Percentiles rank a stretch among this genome's conserved stretches.
These are phyloP conservation scores for Cerastoderma edule DNA, from an alignment of 2,888 invertebrate species.

Conservation along the genomic window DNA sequence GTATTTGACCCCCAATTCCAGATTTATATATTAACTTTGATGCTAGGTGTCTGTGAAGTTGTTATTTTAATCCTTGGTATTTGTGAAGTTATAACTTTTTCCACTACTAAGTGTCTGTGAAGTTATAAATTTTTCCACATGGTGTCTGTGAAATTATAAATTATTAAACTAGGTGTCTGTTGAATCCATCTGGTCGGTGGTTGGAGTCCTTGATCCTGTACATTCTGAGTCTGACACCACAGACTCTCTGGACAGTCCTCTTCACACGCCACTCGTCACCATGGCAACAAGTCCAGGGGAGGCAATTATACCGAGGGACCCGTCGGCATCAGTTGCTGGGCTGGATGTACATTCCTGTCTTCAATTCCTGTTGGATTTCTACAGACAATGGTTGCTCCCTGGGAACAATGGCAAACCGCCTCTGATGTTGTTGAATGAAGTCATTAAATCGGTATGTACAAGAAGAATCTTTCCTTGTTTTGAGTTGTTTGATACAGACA, in stretches of 20 bases:
- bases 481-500: neutral
- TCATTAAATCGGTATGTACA: conserved; percentile 84
- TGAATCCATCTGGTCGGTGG: conserved; percentile 82
- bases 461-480: neutral
- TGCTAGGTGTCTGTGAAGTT: no score
- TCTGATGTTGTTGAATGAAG: conserved; percentile 83
- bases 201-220: conserved; percentile 77
- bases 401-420: conserved; percentile 82
- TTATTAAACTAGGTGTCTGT: conserved; percentile 83
- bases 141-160: no score
- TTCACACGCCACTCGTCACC: conserved; percentile 33
- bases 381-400: conserved; percentile 89
- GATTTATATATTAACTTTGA: no score
- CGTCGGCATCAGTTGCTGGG: conserved; percentile 84
- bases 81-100: no score
- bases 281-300: conserved; percentile 59
- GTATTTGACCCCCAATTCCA: no score
- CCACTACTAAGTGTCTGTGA: no score
- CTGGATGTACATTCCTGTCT: conserved; percentile 96
- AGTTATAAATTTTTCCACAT: no score
- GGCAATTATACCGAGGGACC: conserved; percentile 66
- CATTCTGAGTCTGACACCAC: conserved; percentile 75
- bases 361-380: conserved; percentile 95
- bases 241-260: conserved; percentile 76
- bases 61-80: no score